Conservation (phyloP, 2,888 invertebrate species). For the Chaetogeoica ovagalla region DNA sequence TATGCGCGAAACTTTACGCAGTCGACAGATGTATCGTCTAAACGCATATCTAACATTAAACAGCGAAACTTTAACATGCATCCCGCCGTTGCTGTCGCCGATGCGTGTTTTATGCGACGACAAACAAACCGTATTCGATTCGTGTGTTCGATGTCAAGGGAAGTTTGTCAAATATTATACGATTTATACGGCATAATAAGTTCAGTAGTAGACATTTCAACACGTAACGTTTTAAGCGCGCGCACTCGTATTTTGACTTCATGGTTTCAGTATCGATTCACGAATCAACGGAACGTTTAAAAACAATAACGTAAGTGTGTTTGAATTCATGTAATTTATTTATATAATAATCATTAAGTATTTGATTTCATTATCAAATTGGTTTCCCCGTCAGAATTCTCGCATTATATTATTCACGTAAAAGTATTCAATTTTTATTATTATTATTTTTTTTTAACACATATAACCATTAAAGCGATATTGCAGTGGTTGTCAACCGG, state of each 20-base stretch:
- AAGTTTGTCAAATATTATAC: conserved; percentile 15
- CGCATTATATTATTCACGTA: too few relatives aligned
- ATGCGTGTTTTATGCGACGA: not conserved
- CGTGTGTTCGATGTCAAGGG: conserved; percentile 15
- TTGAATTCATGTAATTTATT: too few relatives aligned
- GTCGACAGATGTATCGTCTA: not conserved
- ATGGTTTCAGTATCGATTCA: not conserved
- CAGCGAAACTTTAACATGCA: not conserved
- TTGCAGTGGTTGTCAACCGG: too few relatives aligned
- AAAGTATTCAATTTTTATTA: too few relatives aligned
- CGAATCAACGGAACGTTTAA: conserved; percentile 6
- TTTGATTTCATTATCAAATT: too few relatives aligned
- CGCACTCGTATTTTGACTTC: conserved; percentile 12
- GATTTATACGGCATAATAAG: not conserved
- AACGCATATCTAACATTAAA: conserved; percentile 28
- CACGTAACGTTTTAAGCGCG: not conserved
- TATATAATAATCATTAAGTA: too few relatives aligned
- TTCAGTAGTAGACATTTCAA: not conserved
- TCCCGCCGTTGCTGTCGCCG: too few relatives aligned
- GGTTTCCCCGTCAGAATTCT: too few relatives aligned
- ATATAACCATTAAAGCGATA: too few relatives aligned
- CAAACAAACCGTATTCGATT: conserved; percentile 17
- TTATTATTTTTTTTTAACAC: too few relatives aligned
- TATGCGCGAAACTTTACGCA: conserved; percentile 11
- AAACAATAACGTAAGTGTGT: not conserved